Evolutionary conservation across 2,113 vertebrate species (phyloP).

Genomic region (Columbina picui): DNA sequence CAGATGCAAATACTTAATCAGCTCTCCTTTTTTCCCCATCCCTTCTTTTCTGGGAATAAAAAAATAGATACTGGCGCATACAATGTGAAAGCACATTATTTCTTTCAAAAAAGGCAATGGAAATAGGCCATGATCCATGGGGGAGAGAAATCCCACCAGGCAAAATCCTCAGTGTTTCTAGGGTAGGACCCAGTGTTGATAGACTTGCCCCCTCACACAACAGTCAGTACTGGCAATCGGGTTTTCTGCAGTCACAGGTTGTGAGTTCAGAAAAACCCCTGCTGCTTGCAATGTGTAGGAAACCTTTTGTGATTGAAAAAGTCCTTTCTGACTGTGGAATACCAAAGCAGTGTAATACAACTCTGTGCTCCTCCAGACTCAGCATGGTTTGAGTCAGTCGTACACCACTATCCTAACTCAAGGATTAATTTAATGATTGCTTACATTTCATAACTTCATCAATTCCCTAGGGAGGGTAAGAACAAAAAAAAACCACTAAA

Average conservation of each 20-base stretch:
- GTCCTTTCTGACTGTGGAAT: not conserved
- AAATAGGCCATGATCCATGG: too few relatives aligned
- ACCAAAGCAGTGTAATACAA: not conserved
- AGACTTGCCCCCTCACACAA: not conserved
- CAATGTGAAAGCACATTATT: not conserved
- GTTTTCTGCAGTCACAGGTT: not conserved
- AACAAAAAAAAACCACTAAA: not conserved
- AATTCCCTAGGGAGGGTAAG: not conserved
- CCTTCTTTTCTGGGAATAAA: not conserved
- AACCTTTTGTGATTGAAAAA: not conserved
- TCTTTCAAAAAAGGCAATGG: not conserved
- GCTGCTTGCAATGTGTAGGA: not conserved
- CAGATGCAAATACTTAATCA: not conserved
- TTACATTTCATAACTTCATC: not conserved
- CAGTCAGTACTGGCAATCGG: not conserved
- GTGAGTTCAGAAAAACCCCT: not conserved
- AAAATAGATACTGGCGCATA: not conserved
- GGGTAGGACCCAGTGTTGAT: not conserved
- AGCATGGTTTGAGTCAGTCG: not conserved
- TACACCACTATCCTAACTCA: not conserved
- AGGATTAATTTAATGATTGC: not conserved
- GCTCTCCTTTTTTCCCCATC: not conserved
- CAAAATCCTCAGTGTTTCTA: not conserved
- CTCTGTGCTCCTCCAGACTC: not conserved
- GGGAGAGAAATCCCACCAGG: not conserved